Conservation (phyloP, 2,113 vertebrate genomes). For the Myanophis thanlyinensis region DNA sequence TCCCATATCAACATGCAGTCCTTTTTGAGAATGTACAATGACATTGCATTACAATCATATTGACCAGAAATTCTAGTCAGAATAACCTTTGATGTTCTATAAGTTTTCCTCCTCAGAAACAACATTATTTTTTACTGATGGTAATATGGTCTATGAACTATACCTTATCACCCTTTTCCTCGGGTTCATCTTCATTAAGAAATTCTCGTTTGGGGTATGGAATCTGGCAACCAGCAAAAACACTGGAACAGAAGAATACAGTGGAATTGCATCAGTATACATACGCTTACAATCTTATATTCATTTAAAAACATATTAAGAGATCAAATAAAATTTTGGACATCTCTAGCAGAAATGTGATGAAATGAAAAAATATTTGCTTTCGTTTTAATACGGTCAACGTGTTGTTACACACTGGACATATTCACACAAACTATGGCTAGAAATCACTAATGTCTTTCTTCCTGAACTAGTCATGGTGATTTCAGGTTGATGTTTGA, state of each 20-base stretch:
- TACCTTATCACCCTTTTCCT: conserved; percentile 99
- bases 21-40: conserved; percentile 8
- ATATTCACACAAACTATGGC: neutral
- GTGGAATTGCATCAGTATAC: neutral
- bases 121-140: neutral
- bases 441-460: neutral
- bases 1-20: neutral
- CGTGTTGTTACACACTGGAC: too few species aligned
- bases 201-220: conserved; percentile 98
- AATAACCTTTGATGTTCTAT: conserved; percentile 10
- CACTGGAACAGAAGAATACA: conserved; percentile 74
- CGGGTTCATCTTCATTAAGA: conserved; percentile 95
- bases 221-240: conserved; percentile 98
- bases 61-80: conserved; percentile 12
- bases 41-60: conserved; percentile 9
- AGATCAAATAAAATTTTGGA: neutral
- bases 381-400: neutral
- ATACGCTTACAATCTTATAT: neutral
- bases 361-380: neutral
- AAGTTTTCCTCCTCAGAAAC: conserved; percentile 11
- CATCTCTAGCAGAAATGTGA: neutral
- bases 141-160: neutral
- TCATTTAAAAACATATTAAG: neutral
- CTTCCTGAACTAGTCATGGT: neutral
- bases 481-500: neutral